These are phyloP conservation scores for Paraescarpia echinospica DNA, from an alignment of 1,140 invertebrate species.

Conservation along the genomic window DNA sequence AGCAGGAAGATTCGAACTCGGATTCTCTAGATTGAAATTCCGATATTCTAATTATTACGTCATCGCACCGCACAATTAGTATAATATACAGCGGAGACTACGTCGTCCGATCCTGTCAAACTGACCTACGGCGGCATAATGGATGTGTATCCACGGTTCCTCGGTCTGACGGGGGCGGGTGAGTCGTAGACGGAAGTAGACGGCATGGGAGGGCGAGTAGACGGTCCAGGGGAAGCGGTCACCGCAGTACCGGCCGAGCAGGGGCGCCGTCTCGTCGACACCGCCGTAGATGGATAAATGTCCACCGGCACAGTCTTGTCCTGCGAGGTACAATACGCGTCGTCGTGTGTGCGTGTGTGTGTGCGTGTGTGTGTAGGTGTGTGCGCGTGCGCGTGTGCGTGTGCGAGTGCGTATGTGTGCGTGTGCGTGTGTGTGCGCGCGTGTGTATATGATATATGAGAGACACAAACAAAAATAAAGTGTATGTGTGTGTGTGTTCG, in stretches of 20 bases:
- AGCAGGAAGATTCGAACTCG: too few relatives aligned
- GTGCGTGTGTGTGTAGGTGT: neutral
- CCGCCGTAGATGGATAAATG: neutral
- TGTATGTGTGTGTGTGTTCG: neutral
- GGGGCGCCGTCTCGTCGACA: neutral
- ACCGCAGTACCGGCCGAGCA: neutral
- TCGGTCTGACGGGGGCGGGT: neutral
- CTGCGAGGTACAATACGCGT: neutral
- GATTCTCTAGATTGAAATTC: too few relatives aligned
- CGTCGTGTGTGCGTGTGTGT: neutral
- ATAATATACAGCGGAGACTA: neutral
- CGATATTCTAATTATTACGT: too few relatives aligned
- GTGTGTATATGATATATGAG: too few relatives aligned
- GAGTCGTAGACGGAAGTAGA: neutral
- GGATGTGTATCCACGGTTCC: neutral
- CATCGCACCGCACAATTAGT: too few relatives aligned
- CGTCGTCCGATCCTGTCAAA: neutral
- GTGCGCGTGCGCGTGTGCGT: neutral
- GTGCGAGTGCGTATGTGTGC: neutral
- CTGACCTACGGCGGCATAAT: neutral
- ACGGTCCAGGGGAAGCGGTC: neutral
- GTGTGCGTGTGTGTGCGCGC: neutral
- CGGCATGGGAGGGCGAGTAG: neutral
- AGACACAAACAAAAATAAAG: too few relatives aligned
- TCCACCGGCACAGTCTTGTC: neutral